Evolutionary conservation across 2,113 vertebrate genomes (phyloP).

Genomic region (Thamnaconus septentrionalis): DNA sequence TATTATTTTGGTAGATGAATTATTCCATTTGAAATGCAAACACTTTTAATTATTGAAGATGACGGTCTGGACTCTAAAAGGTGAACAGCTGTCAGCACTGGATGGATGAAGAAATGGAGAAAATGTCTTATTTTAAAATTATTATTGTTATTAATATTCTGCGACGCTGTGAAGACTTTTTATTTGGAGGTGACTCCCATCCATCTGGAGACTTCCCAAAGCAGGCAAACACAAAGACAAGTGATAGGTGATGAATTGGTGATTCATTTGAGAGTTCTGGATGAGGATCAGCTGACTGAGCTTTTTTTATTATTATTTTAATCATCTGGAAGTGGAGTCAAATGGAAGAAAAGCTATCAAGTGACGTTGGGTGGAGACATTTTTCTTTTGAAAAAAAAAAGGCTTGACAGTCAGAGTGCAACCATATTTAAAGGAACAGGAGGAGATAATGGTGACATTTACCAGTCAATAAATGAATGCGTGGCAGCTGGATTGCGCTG

Average conservation of each 20-base stretch:
- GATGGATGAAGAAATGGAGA: slow-evolving; percentile 19
- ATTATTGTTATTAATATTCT: neutral
- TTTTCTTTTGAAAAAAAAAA: too few species aligned
- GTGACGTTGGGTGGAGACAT: too few species aligned
- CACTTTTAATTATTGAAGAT: slow-evolving; percentile 70
- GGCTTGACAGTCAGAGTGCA: too few species aligned
- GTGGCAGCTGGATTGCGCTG: too few species aligned
- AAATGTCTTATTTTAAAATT: too few species aligned
- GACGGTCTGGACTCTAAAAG: slow-evolving; percentile 53
- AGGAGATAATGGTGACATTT: too few species aligned
- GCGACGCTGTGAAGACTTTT: slow-evolving; percentile 31
- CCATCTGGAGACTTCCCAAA: slow-evolving; percentile 32
- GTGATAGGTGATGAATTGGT: slow-evolving; percentile 46
- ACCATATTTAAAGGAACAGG: too few species aligned
- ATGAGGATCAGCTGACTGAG: slow-evolving; percentile 19
- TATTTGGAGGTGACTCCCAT: slow-evolving; percentile 55
- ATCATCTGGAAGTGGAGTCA: slow-evolving; percentile 41
- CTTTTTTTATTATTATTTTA: slow-evolving; percentile 23
- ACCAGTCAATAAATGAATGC: too few species aligned
- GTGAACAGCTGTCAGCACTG: slow-evolving; percentile 47
- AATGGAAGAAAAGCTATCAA: slow-evolving; percentile 31
- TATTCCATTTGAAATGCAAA: slow-evolving; percentile 78
- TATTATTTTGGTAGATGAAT: slow-evolving; percentile 55
- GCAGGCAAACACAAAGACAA: slow-evolving; percentile 52
- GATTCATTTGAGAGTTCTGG: slow-evolving; percentile 39